Conservation (phyloP, 2,888 invertebrate species). For the Melipona bicolor region DNA sequence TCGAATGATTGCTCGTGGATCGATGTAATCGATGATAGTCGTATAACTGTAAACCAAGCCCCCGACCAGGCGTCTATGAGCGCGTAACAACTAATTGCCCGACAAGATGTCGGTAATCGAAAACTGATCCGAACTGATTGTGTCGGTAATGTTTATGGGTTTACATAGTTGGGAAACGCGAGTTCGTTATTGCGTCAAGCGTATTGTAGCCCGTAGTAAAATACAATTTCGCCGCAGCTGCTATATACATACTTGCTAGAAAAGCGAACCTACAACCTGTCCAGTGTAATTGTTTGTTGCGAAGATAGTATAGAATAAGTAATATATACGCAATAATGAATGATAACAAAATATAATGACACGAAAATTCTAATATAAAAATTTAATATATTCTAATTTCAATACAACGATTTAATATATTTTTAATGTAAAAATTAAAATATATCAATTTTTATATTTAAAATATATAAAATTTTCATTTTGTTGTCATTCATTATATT, state of each 20-base stretch:
- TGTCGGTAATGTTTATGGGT: slow-evolving; percentile 1
- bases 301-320: too few relatives aligned
- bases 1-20: background rate
- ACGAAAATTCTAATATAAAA: too few relatives aligned
- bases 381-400: too few relatives aligned
- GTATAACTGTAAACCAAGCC: slow-evolving; percentile 74
- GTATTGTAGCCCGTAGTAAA: background rate
- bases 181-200: background rate
- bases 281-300: background rate
- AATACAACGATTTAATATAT: too few relatives aligned
- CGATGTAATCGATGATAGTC: slow-evolving; percentile 23
- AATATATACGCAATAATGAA: too few relatives aligned
- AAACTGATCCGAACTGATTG: slow-evolving; percentile 7
- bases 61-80: slow-evolving; percentile 59
- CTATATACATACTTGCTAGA: background rate
- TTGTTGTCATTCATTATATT: too few relatives aligned
- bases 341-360: too few relatives aligned
- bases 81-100: slow-evolving; percentile 70
- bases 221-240: background rate
- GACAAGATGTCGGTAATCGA: slow-evolving; percentile 35
- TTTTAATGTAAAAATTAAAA: too few relatives aligned
- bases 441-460: too few relatives aligned
- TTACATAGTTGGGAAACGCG: background rate
- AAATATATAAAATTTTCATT: too few relatives aligned
- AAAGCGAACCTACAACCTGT: background rate